Conservation (phyloP, 2,888 invertebrate species). For the Eristalinus sepulchralis region DNA sequence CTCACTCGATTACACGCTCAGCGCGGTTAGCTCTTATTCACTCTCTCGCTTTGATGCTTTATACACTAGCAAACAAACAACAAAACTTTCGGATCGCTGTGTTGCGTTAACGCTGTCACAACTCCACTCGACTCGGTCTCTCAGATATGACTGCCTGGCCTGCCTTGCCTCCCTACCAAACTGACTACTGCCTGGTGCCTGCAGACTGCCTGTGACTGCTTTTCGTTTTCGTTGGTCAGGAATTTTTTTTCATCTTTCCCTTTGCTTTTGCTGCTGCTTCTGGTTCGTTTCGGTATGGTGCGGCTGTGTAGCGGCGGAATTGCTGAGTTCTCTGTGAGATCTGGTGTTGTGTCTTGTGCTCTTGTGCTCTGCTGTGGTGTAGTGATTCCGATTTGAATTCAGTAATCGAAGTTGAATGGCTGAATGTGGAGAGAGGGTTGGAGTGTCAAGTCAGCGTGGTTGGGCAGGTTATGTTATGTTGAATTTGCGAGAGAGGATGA, state of each 20-base stretch:
- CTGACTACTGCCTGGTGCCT: background rate
- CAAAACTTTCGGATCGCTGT: slow-evolving; percentile 72
- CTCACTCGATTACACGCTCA: slow-evolving; percentile 63
- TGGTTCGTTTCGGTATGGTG: slow-evolving; percentile 3
- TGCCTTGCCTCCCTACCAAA: background rate
- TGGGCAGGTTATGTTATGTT: slow-evolving; percentile 33
- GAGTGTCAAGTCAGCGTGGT: background rate
- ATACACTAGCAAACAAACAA: slow-evolving; percentile 63
- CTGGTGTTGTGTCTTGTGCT: slow-evolving; percentile 5
- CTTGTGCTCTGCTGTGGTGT: background rate
- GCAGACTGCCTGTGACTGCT: slow-evolving; percentile 46
- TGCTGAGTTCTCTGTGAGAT: slow-evolving; percentile 35
- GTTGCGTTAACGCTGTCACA: slow-evolving; percentile 69
- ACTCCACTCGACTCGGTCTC: slow-evolving; percentile 72
- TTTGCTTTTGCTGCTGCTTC: slow-evolving; percentile 16
- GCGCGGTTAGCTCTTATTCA: slow-evolving; percentile 51
- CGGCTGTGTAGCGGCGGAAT: slow-evolving; percentile 42
- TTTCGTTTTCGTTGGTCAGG: slow-evolving; percentile 67
- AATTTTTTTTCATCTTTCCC: slow-evolving; percentile 50
- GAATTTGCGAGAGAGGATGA: slow-evolving; percentile 43
- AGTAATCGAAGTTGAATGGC: slow-evolving; percentile 38
- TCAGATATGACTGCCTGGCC: slow-evolving; percentile 65
- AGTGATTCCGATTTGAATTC: slow-evolving; percentile 45
- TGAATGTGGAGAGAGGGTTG: slow-evolving; percentile 55
- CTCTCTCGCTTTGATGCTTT: slow-evolving; percentile 32